Evolutionary conservation across 37 sponge, comb jelly and placozoan genomes (phyloP), one percentile per base, ranked within the genome.

Genomic region (Bolinopsis microptera): DNA sequence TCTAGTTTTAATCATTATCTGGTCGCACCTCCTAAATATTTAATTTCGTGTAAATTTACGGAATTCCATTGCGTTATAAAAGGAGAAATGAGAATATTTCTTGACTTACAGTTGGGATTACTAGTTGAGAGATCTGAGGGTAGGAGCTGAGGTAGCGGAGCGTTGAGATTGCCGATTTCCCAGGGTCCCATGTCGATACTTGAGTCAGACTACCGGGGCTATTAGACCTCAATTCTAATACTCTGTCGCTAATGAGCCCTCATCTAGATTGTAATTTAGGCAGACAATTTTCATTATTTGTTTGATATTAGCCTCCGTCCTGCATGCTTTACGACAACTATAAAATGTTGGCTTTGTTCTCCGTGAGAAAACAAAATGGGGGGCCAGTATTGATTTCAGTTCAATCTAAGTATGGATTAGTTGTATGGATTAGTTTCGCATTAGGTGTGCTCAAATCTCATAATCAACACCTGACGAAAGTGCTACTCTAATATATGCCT

Each of bases 231-330:
- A 48, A 48, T 48, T 48, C 61, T 48, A 5, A 5, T 48, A 48
- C 61, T 48, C 61, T 13, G 22, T 21, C 75, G 2, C 75, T 72
- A 27, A 24, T 72, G 75, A 27, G 30, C 18, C 75, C 75, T 72
- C 31, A 30, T 23, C n/a, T 72, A 70, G 30, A 70, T 8, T 70
- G 28, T 70, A 70, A 70, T 70, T 70, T 70, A 26, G 74, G 26
- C 74, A 70, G 74, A 70, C 74, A 70, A 70, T 70, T 70, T 70
- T 70, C 74, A 70, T 70, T 70, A 70, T 70, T 70, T 70, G 74
- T 70, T 70, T 70, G 13, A 48, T 48, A 18, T 48, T 13, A 13
- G 5, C 61, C 61, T 48, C 61, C 61, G 5, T 13, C 61, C 61
- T 48, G 61, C 61, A 48, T 48, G 61, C 61, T 48, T 48, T 48